Evolutionary conservation across 1,140 invertebrate species (phyloP).

Genomic region (Drosophila virilis): DNA sequence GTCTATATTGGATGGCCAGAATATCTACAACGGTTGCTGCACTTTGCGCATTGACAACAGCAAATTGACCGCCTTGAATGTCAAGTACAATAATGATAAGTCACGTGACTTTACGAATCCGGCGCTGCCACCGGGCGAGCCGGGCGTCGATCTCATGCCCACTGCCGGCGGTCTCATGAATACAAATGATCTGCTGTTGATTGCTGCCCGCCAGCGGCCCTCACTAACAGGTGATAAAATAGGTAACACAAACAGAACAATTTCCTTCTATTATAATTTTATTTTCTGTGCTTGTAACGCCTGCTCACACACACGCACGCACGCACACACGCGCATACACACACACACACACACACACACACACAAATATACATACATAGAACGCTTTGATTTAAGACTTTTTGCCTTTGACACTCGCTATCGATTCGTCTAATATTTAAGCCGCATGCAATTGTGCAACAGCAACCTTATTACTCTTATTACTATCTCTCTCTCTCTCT

Average conservation of each 20-base stretch:
- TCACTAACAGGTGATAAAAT: slow-evolving; percentile 86
- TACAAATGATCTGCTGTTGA: slow-evolving; percentile 87
- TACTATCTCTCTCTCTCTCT: slow-evolving; percentile 21
- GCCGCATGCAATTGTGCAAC: slow-evolving; percentile 53
- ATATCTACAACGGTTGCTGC: slow-evolving; percentile 99
- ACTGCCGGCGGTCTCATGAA: slow-evolving; percentile 87
- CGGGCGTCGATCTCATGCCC: slow-evolving; percentile 88
- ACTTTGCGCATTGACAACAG: slow-evolving; percentile 99
- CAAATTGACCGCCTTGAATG: slow-evolving; percentile 98
- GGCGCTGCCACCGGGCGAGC: slow-evolving; percentile 96
- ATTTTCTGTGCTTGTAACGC: slow-evolving; percentile 36
- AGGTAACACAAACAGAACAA: slow-evolving; percentile 83
- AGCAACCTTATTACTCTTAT: slow-evolving; percentile 19
- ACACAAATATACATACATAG: slow-evolving; percentile 7
- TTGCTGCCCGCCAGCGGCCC: slow-evolving; percentile 87
- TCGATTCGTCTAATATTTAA: slow-evolving; percentile 67
- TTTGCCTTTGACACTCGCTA: slow-evolving; percentile 69
- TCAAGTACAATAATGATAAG: slow-evolving; percentile 99
- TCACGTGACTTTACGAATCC: slow-evolving; percentile 99
- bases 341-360: slow-evolving; percentile 7
- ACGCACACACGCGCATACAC: background rate
- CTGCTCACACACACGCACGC: slow-evolving; percentile 20
- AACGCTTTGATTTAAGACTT: slow-evolving; percentile 42
- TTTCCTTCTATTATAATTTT: slow-evolving; percentile 72
- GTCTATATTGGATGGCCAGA: slow-evolving; percentile 97